Percentiles rank a stretch among this genome's conserved stretches.
These are phyloP conservation scores for Natator depressus DNA, from an alignment of 2,113 vertebrate genomes.

Conservation along the genomic window DNA sequence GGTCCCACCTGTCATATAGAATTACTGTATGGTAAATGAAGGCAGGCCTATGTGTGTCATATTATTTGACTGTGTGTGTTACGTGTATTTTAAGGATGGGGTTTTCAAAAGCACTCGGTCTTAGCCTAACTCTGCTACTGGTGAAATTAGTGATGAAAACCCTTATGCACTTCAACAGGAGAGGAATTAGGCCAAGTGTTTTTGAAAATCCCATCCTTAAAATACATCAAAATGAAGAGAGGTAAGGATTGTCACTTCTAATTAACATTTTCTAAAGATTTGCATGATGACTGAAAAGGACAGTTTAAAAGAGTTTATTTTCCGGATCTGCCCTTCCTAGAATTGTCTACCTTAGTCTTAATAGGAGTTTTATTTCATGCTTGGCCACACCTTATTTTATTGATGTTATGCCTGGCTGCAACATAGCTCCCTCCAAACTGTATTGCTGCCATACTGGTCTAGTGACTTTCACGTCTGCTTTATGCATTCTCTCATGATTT, in stretches of 20 bases:
- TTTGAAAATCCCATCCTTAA: slow-evolving; percentile 16
- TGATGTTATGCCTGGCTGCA: neutral
- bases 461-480: slow-evolving; percentile 7
- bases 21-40: slow-evolving; percentile 29
- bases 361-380: neutral
- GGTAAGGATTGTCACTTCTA: neutral
- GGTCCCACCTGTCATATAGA: neutral
- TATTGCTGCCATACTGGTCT: fast-evolving
- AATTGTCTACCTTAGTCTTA: neutral
- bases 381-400: neutral
- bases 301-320: neutral
- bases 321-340: neutral
- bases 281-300: neutral
- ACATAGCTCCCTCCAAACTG: neutral
- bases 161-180: neutral
- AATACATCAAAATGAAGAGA: neutral
- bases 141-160: neutral
- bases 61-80: neutral
- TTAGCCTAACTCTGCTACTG: neutral
- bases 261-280: neutral
- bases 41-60: slow-evolving; percentile 29
- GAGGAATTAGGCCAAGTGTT: neutral
- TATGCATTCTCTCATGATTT: neutral
- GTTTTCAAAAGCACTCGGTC: neutral
- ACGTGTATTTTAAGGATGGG: neutral